Evolutionary conservation across 92 coral and sea anemone genomes (phyloP), one percentile per base, ranked within the genome.

Genomic region (Palythoa caribaeorum): DNA sequence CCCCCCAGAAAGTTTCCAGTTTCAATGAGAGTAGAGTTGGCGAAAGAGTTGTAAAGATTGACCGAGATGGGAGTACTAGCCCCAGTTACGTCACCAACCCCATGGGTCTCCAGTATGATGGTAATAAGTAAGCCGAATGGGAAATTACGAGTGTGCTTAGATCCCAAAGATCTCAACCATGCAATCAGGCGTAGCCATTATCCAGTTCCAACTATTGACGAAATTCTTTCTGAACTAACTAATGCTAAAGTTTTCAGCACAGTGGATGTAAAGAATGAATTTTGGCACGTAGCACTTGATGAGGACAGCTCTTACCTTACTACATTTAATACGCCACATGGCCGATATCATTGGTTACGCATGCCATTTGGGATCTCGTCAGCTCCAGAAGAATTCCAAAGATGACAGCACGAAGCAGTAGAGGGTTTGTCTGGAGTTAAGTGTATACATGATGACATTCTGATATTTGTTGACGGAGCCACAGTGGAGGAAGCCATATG

Each of bases 161-260:
- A 86, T 36, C 83, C 89, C 16, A 51, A 75, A 52, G 73, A 21
- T 19, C 28, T 28, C 28, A 28, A 28, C 28, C 28, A 28, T 28
- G 28, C 28, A 28, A 28, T 28, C 28, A 28, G 28, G 28, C 28
- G 28, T 28, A 28, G 28, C 28, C 28, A 28, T 28, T 28, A 28
- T 28, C 28, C 28, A 51, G 51, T 85, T 14, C 70, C 80, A 20
- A 72, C 71, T 12, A 72, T 85, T 44, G 88, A 85, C 3, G 80
- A 73, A n/a, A 51, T 71, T 72, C 62, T 73, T 15, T 71, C 71
- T 3, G 80, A 72, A 13, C 71, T 85, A 15, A 72, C 52, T 38
- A 55, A 60, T 47, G 79, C 88, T 12, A 14, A 37, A 39, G 79
- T 39, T 1, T 70, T 84, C 68, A 84, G 76, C 52, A 40, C 75